A percentile compares a stretch with the other conserved stretches of the same genome.
These are phyloP conservation scores for Eristalinus aeneus DNA, from an alignment of 2,888 invertebrate species.

Conservation along the genomic window DNA sequence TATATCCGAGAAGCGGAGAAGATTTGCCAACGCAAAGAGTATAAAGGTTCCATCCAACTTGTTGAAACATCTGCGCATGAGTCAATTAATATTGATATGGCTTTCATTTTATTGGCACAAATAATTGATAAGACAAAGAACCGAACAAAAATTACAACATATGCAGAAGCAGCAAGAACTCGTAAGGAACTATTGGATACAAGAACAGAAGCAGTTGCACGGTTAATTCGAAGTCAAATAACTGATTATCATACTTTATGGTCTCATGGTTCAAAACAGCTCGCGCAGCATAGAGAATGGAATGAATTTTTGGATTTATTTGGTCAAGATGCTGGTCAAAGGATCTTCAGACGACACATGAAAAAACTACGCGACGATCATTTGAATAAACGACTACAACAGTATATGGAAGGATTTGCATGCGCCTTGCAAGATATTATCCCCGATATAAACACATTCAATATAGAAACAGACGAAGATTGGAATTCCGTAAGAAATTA, in stretches of 20 bases:
- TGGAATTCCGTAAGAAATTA: conserved; percentile 94
- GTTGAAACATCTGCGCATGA: conserved; percentile 98
- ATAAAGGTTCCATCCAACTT: conserved; percentile 92
- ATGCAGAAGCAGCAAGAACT: conserved; percentile 91
- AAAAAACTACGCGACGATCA: conserved; percentile 91
- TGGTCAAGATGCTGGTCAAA: conserved; percentile 91
- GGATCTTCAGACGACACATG: conserved; percentile 89
- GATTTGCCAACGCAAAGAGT: conserved; percentile 93
- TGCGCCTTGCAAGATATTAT: conserved; percentile 89
- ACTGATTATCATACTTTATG: conserved; percentile 92
- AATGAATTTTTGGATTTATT: conserved; percentile 93
- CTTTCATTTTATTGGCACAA: conserved; percentile 94
- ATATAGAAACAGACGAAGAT: conserved; percentile 84
- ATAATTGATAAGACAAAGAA: conserved; percentile 93
- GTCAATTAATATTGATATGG: conserved; percentile 96
- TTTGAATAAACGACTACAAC: conserved; percentile 87
- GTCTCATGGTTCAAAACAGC: conserved; percentile 92
- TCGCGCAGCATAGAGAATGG: conserved; percentile 94
- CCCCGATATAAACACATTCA: conserved; percentile 87
- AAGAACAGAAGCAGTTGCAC: conserved; percentile 94
- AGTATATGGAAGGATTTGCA: conserved; percentile 89
- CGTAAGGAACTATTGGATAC: conserved; percentile 94
- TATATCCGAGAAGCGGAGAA: conserved; percentile 94
- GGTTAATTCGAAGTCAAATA: conserved; percentile 91
- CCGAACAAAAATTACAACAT: conserved; percentile 85